A percentile compares a stretch with the other conserved stretches of the same genome.
These are phyloP conservation scores for Drosophila prostipennis DNA, from an alignment of 2,888 invertebrate species.

Conservation along the genomic window DNA sequence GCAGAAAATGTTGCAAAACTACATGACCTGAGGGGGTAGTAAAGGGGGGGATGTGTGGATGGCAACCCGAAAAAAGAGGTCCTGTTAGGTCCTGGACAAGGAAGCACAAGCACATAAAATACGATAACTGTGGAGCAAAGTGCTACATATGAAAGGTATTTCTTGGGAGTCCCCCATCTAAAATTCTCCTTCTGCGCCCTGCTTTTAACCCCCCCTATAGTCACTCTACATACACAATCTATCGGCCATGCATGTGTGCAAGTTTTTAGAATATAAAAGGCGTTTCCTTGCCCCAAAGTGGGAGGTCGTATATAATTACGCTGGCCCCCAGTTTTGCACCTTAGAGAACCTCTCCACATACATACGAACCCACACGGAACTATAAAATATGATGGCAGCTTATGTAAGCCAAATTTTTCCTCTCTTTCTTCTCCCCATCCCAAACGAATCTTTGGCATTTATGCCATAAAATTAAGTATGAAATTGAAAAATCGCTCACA, in stretches of 20 bases:
- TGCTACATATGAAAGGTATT: slow-evolving; percentile 78
- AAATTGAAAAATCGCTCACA: slow-evolving; percentile 77
- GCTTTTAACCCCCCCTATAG: background rate
- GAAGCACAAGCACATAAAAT: slow-evolving; percentile 68
- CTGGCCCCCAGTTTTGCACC: slow-evolving; percentile 63
- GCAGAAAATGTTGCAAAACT: slow-evolving; percentile 77
- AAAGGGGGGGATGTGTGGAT: slow-evolving; percentile 1
- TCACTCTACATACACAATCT: slow-evolving; percentile 31
- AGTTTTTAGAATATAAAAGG: slow-evolving; percentile 66
- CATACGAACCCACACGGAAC: slow-evolving; percentile 29
- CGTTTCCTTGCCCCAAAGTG: slow-evolving; percentile 25
- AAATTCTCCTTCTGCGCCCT: background rate
- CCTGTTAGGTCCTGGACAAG: slow-evolving; percentile 16
- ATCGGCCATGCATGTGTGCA: slow-evolving; percentile 46
- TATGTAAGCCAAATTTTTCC: slow-evolving; percentile 54
- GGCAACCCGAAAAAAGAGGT: slow-evolving; percentile 37
- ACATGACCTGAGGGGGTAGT: slow-evolving; percentile 41
- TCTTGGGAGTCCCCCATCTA: slow-evolving; percentile 31
- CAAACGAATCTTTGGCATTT: slow-evolving; percentile 65
- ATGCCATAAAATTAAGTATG: slow-evolving; percentile 79
- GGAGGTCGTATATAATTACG: slow-evolving; percentile 66
- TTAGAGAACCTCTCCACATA: slow-evolving; percentile 37
- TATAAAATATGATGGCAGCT: slow-evolving; percentile 71
- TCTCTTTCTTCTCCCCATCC: slow-evolving; percentile 8
- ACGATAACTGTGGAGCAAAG: slow-evolving; percentile 75